phyloP scores from a whole-genome alignment of 2,797 vertebrate species.

The Tangara arthus region DNA sequence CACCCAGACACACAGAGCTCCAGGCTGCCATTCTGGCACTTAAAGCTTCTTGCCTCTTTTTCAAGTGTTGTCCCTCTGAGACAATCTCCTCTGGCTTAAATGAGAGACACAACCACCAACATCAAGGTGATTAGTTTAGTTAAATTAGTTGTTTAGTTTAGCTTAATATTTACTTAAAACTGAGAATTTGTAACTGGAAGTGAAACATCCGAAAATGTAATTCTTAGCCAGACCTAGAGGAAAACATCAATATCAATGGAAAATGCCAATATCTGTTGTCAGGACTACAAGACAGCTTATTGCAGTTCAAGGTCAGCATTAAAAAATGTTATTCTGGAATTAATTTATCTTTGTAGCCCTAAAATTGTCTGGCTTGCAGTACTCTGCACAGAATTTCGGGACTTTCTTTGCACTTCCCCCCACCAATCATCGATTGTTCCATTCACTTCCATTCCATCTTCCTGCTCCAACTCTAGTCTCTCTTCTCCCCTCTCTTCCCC shows the following conservation, averaged over 20 bases:
- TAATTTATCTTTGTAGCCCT: neutral
- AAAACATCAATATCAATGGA: neutral
- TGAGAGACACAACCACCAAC: neutral
- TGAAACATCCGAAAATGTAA: neutral
- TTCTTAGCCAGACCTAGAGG: neutral
- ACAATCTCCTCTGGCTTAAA: neutral
- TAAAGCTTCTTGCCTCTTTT: neutral
- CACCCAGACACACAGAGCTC: accelerated
- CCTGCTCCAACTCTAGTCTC: neutral
- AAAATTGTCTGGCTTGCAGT: neutral
- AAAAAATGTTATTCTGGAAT: neutral
- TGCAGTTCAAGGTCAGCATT: neutral
- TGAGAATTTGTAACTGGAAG: neutral
- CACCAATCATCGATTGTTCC: neutral
- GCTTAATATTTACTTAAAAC: neutral
- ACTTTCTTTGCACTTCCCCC: neutral
- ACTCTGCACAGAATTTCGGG: neutral
- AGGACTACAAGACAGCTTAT: neutral
- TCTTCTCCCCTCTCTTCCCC: neutral
- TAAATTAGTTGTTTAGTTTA: neutral
- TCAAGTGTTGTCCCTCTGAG: neutral
- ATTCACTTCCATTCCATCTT: neutral
- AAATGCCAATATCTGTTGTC: neutral
- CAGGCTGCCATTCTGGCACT: neutral
- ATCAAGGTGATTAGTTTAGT: neutral